Conservation (phyloP, 2,888 invertebrate genomes). For the Camponotus fellah region DNA sequence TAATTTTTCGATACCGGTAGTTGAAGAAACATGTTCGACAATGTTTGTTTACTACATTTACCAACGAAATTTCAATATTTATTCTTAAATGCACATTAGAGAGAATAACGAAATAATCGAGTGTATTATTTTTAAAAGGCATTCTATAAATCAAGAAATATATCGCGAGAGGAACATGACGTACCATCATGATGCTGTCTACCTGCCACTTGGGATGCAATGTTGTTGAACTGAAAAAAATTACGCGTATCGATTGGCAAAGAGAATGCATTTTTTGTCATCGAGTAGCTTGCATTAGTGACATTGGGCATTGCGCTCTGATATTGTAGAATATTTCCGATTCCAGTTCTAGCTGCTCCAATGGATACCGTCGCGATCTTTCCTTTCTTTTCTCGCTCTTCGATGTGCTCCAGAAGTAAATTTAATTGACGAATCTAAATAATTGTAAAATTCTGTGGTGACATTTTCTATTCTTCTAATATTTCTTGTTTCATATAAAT, state of each 20-base stretch:
- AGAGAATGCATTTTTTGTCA: constrained; percentile 13
- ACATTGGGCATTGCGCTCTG: constrained; percentile 50
- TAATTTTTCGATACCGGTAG: constrained; percentile 38
- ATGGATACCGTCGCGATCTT: neutral
- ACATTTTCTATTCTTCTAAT: neutral
- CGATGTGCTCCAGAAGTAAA: constrained; percentile 72
- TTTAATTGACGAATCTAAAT: constrained; percentile 70
- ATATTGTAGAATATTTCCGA: constrained; percentile 52
- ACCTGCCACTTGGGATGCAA: neutral
- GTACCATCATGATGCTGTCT: constrained; percentile 3
- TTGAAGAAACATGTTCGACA: constrained; percentile 30
- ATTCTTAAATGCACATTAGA: neutral
- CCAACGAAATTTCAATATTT: constrained; percentile 17
- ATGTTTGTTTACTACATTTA: neutral
- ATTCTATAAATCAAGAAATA: neutral
- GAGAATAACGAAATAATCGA: too few relatives aligned
- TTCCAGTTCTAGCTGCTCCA: constrained; percentile 21
- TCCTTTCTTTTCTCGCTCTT: constrained; percentile 65
- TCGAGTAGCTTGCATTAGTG: constrained; percentile 48
- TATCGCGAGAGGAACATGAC: neutral
- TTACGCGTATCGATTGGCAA: constrained; percentile 7
- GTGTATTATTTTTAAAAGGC: neutral
- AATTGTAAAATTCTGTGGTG: neutral
- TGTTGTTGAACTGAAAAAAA: constrained; percentile 27
- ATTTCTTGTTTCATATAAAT: neutral